phyloP scores from a whole-genome alignment of 1,140 invertebrate genomes.

The Laodelphax striatellus region DNA sequence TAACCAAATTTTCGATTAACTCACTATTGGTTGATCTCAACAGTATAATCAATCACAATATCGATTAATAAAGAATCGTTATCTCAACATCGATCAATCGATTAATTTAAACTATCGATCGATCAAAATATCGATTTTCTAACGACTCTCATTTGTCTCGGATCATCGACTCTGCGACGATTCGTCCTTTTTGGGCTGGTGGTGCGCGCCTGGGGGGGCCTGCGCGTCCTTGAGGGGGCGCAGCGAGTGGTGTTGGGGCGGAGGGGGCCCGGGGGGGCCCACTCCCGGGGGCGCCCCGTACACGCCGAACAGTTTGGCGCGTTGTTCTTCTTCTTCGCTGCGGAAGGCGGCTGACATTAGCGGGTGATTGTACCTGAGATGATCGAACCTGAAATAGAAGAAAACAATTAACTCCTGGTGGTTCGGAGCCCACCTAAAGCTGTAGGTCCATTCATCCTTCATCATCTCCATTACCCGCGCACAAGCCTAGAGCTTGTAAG shows the following conservation, averaged over 20 bases:
- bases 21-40: no score
- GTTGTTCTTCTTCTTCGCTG: conserved; percentile 49
- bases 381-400: conserved; percentile 22
- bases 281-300: conserved; percentile 46
- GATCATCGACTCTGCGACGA: conserved; percentile 22
- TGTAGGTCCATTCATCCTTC: no score
- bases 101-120: no score
- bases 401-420: no score
- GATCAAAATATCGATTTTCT: no score
- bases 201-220: conserved; percentile 14
- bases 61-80: no score
- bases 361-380: conserved; percentile 22
- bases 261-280: conserved; percentile 43
- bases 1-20: no score
- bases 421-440: no score
- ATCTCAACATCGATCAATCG: no score
- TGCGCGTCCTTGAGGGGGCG: conserved; percentile 14
- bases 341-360: conserved; percentile 20
- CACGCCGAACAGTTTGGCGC: conserved; percentile 55
- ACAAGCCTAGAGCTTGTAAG: no score
- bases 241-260: conserved; percentile 31
- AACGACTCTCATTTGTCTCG: background rate
- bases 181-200: conserved; percentile 21
- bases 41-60: no score
- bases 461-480: no score